Evolutionary conservation across 2,888 invertebrate species (phyloP), one percentile per base, ranked within the genome.

Genomic region (Drosophila diplacantha): DNA sequence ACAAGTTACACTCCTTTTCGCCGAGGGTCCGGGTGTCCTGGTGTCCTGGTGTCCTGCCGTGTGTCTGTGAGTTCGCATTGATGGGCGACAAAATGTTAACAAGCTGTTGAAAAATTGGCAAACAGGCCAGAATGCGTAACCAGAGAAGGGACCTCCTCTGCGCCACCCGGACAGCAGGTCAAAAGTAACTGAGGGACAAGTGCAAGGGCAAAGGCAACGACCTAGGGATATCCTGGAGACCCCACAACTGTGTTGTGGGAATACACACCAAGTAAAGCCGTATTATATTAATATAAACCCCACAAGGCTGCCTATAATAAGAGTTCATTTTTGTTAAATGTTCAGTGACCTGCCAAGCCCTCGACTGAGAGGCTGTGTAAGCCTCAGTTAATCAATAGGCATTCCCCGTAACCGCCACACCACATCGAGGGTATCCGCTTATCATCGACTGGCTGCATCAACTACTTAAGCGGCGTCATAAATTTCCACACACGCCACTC

Each of bases 71-170:
- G 31, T 29, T 24, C 54, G 12, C 81, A 73, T 72, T 73, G 77
- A 80, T 72, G 74, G 75, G 71, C 83, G 81, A 71, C 83, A 83
- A 80, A 81, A 77, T 83, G 83, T 80, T 81, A 80, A 80, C 83
- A 83, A 77, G 80, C 83, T 81, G 83, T 81, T 81, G 73, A 81
- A 78, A 81, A 75, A 75, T 71, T 55, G 69, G 58, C 67, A 69
- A 69, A 69, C 69, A 58, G 63, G 39, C 53, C 51, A 29, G 57
- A 43, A 44, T 58, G 66, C 67, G 52, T 62, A 60, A 57, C 58
- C 57, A 59, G 38, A 55, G 62, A 53, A 59, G 53, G 47, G 41
- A 35, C 46, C 55, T 44, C 24, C 31, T n/a, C 16, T 11, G 50
- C 44, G 16, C n/a, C n/a, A n/a, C 29, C 49, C n/a, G 43, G 54